Evolutionary conservation across 2,888 invertebrate species (phyloP).

Genomic region (Phanerotoma sp.): DNA sequence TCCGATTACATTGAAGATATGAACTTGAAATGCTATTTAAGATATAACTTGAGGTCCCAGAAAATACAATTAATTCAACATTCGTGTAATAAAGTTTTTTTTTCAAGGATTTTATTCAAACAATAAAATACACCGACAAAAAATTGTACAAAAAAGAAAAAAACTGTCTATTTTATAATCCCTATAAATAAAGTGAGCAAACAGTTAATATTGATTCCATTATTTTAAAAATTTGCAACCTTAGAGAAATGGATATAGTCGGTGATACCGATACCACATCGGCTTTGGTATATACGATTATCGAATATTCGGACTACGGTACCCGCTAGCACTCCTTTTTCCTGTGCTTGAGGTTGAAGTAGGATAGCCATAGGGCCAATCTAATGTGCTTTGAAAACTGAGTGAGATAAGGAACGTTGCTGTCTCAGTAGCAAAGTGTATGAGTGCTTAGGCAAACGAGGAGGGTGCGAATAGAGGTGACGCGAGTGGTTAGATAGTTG

Average conservation of each 20-base stretch:
- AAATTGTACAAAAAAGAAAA: too few relatives aligned
- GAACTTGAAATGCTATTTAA: too few relatives aligned
- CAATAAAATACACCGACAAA: too few relatives aligned
- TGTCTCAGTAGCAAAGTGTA: slow-evolving; percentile 2
- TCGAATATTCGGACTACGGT: slow-evolving; percentile 35
- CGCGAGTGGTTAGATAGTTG: slow-evolving; percentile 26
- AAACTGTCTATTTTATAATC: too few relatives aligned
- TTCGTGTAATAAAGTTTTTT: too few relatives aligned
- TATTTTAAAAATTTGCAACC: too few relatives aligned
- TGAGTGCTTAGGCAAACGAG: slow-evolving; percentile 17
- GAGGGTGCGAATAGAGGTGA: slow-evolving; percentile 13
- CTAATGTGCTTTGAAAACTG: slow-evolving; percentile 22
- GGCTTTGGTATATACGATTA: slow-evolving; percentile 28
- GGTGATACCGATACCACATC: slow-evolving; percentile 29
- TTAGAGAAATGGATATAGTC: slow-evolving; percentile 7
- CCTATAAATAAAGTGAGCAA: too few relatives aligned
- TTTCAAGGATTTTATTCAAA: too few relatives aligned
- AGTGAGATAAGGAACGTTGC: slow-evolving; percentile 26
- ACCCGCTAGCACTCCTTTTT: slow-evolving; percentile 24
- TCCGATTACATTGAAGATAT: too few relatives aligned
- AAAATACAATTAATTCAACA: too few relatives aligned
- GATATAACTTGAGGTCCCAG: too few relatives aligned
- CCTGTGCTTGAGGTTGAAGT: slow-evolving; percentile 1
- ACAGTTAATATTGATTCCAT: neutral
- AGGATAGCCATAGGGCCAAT: slow-evolving; percentile 18